Evolutionary conservation across 2,888 invertebrate species (phyloP), one percentile per base, ranked within the genome.

Genomic region (Kryphioiulus occultus): DNA sequence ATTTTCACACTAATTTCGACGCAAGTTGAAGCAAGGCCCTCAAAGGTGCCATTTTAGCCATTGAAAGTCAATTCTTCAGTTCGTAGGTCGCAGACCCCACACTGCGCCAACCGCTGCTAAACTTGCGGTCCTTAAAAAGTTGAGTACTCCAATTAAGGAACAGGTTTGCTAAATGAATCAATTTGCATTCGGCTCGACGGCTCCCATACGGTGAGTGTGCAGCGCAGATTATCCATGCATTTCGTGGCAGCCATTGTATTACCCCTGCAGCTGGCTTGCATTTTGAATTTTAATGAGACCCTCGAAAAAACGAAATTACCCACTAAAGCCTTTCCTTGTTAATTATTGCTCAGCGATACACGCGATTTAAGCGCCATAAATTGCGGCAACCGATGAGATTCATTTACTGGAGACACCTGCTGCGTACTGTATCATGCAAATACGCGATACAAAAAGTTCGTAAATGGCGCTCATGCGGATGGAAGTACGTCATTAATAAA

Each of bases 91-190:
- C n/a, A 53, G n/a, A 53, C 53, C n/a, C n/a, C n/a, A n/a, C 3
- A 47, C 17, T 47, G 47, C 47, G 47, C 47, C 15, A 47, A 17
- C 47, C 47, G 53, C 53, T 53, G 53, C 53, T n/a, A 53, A 53
- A 53, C 53, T n/a, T 53, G 53, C 53, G 53, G 53, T 53, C 15
- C 53, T 53, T 53, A 53, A 53, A 53, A 53, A 53, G 19, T 15
- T n/a, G n/a, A 53, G 53, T n/a, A 53, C 53, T n/a, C 53, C 53
- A 53, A 53, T 53, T 53, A 53, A 19, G 53, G 53, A 53, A 53
- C 53, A 53, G 53, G 53, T 53, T 53, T 53, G n/a, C 53, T n/a
- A 53, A 53, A 53, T 53, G 53, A 53, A 53, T 53, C 53, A 53
- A 53, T 53, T 53, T 53, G 53, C 53, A 53, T 53, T 53, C 53